Evolutionary conservation across 2,113 vertebrate genomes (phyloP).

Genomic region (Gambusia affinis): DNA sequence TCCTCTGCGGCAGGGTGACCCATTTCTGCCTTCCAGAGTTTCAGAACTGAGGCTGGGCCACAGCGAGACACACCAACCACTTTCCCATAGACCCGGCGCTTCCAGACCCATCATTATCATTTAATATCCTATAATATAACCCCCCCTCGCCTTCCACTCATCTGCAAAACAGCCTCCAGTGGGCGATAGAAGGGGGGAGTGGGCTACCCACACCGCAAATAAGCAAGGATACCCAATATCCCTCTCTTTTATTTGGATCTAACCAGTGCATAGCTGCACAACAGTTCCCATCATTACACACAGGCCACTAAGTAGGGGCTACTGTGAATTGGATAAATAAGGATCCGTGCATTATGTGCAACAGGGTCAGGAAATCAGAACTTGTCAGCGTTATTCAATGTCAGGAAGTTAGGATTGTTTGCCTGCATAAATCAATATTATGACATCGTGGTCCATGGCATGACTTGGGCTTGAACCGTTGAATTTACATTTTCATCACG

Average conservation of each 20-base stretch:
- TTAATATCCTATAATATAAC: slow-evolving; percentile 84
- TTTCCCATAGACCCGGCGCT: slow-evolving; percentile 77
- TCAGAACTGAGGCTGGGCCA: slow-evolving; percentile 60
- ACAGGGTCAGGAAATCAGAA: slow-evolving; percentile 55
- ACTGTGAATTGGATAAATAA: slow-evolving; percentile 72
- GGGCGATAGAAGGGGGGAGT: slow-evolving; percentile 49
- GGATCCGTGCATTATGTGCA: slow-evolving; percentile 41
- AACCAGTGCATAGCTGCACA: slow-evolving; percentile 72
- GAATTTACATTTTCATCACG: not conserved
- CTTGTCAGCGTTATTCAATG: slow-evolving; percentile 47
- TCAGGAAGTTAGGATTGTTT: slow-evolving; percentile 56
- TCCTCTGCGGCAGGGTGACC: slow-evolving; percentile 78
- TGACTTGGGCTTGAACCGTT: slow-evolving; percentile 12
- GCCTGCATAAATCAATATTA: slow-evolving; percentile 53
- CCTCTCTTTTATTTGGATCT: slow-evolving; percentile 67
- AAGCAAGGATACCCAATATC: slow-evolving; percentile 78
- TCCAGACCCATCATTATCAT: slow-evolving; percentile 81
- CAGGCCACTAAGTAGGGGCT: slow-evolving; percentile 76
- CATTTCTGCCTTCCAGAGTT: slow-evolving; percentile 69
- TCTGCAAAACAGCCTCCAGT: slow-evolving; percentile 71
- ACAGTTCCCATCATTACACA: slow-evolving; percentile 72
- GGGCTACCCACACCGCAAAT: slow-evolving; percentile 76
- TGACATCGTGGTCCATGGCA: slow-evolving; percentile 40
- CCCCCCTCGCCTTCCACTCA: slow-evolving; percentile 43
- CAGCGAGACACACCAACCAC: slow-evolving; percentile 75